Evolutionary conservation across 2,797 vertebrate species (phyloP), one percentile per base, ranked within the genome.

Genomic region (Arctocebus calabarensis): DNA sequence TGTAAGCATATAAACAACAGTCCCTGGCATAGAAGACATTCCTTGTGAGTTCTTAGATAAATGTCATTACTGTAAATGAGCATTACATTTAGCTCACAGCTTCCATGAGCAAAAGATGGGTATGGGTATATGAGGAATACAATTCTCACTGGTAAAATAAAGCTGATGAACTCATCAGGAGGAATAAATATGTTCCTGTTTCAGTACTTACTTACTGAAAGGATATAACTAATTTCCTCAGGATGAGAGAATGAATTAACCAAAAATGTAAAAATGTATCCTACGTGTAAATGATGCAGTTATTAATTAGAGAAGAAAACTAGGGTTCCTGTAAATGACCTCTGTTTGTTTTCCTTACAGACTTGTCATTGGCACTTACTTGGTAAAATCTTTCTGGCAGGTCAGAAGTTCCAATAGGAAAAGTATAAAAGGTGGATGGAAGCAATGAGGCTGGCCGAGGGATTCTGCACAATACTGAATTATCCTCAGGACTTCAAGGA

Each of bases 361-460:
- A 62, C 9, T 7, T 22, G 16, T 9, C 16, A 37, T 37, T 64
- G 45, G 75, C 32, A 97, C 98, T 96, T 98, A 99, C 99, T 99
- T 99, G 90, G 99, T 99, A 97, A 99, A 99, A 95, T 99, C 99
- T 97, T 99, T 99, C 98, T 99, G 99, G 97, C 99, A 99, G 37
- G 99, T 98, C 59, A 99, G 98, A 90, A 99, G 99, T 96, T 99
- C 99, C 95, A 99, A 98, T 1, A 99, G 98, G 91, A 99, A 99
- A 95, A 99, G 98, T 32, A 99, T 99, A 97, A 99, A 99, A 0
- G 99, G 98, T 0, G 99, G 99, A 88, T 99, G 99, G 97, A 99
- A 99, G 97, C 99, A 99, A 97, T 99, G 99, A 0, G 99, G 99
- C 94, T 98, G 99, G 29, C 99, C 99, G 29, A 99, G 98, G 0